These are phyloP conservation scores for Pan troglodytes DNA, from an alignment of 2,113 vertebrate species.

Conservation along the genomic window NHGRI_mPanTro3-v2.1_pri NC_072403.2:137109501-137110000, in stretches of 20 bases:
- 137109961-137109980: not conserved
- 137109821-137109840: not conserved
- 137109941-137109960: not conserved
- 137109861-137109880: not conserved
- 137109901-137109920: not conserved
- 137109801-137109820: not conserved
- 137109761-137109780: not conserved
- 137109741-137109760: not conserved
- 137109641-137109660: not conserved
- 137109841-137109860: not conserved
- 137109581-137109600: not conserved
- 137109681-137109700: not conserved
- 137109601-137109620: not conserved
- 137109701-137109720: not conserved
- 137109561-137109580: not conserved
- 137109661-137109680: not conserved
- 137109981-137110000: not conserved
- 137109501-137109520: no score
- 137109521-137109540: not conserved
- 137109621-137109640: not conserved
- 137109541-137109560: not conserved
- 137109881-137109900: not conserved
- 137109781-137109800: not conserved
- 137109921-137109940: not conserved
- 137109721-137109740: not conserved